Base-by-base conservation (phyloP, 2,888 invertebrate genomes). In the Melikaiella ostensackeni region DNA sequence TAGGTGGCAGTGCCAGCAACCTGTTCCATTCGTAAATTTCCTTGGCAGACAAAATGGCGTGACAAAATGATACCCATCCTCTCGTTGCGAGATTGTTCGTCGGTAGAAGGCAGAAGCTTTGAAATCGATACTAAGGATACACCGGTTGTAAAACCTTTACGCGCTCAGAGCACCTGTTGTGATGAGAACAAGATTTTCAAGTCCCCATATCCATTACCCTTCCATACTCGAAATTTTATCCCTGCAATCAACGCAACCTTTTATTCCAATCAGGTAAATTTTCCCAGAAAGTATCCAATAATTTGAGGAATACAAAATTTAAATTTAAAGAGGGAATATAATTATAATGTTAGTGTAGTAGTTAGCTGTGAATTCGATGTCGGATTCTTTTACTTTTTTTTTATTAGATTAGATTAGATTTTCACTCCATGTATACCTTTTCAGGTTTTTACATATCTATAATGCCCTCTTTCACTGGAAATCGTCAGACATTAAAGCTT, bases 21-120 rank as follows among this genome's bases (percentile, higher is more conserved):
- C 78, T 76, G 78, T 50, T 62, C 38, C 78, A 78, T 76, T 75
- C 78, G 75, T 76, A 78, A 76, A 78, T 78, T 78, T 78, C 42
- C 76, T 61, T 57, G 27, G 70, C 70, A 78, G 76, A 78, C 75
- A 78, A 78, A 78, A 70, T 75, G 75, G 73, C 75, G 75, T 78
- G 75, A 78, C 78, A 75, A 75, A 76, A 78, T 76, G 74, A 76
- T 70, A 76, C 62, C 78, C 76, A 55, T 63, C 66, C 42, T n/a
- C 63, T 76, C 76, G 75, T 74, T 78, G 70, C 35, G 78, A 74
- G 76, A 76, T 73, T 78, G 78, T 61, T 73, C 75, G 76, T 50
- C 76, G 78, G 76, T 75, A 46, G 62, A 75, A 78, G 78, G 76
- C 62, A 66, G 55, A 75, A 78, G 76, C 78, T 76, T 78, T 76